Percentiles rank a stretch among this genome's conserved stretches.
phyloP scores from a whole-genome alignment of 2,888 invertebrate species.

The Smittia aterrima region DNA sequence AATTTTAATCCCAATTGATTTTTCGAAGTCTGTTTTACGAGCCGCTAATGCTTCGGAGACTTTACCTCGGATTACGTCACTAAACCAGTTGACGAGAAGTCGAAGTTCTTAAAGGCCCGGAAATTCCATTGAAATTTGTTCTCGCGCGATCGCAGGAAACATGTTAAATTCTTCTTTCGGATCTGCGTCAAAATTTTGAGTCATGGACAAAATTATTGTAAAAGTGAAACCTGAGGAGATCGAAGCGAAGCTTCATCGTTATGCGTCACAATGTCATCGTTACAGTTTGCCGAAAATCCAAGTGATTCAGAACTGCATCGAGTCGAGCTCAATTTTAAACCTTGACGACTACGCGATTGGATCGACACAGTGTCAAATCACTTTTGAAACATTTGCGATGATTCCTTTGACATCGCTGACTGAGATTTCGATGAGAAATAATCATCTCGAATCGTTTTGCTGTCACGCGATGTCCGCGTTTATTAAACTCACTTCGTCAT shows the following conservation, averaged over 20 bases:
- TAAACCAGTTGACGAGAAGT: too few relatives aligned
- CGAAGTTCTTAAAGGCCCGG: background rate
- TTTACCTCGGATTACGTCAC: too few relatives aligned
- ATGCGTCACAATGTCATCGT: background rate
- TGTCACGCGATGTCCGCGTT: constrained; percentile 40
- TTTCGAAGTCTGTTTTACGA: too few relatives aligned
- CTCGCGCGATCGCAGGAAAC: background rate
- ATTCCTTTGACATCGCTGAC: background rate
- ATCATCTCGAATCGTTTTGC: constrained; percentile 16
- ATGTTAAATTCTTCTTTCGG: background rate
- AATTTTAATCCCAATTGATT: too few relatives aligned
- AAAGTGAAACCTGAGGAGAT: background rate
- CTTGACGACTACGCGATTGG: constrained; percentile 16
- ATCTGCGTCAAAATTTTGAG: too few relatives aligned
- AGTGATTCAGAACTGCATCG: background rate
- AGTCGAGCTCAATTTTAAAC: background rate
- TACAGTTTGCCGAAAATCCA: background rate
- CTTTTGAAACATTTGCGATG: background rate
- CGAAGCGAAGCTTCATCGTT: constrained; percentile 15
- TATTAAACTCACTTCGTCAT: constrained; percentile 17
- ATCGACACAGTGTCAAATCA: constrained; percentile 4
- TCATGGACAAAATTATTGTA: too few relatives aligned
- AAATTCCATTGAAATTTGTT: background rate
- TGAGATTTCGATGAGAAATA: background rate
- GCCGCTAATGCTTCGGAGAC: too few relatives aligned